Evolutionary conservation across 2,797 vertebrate species (phyloP).

Genomic region (Scolopax rusticola): DNA sequence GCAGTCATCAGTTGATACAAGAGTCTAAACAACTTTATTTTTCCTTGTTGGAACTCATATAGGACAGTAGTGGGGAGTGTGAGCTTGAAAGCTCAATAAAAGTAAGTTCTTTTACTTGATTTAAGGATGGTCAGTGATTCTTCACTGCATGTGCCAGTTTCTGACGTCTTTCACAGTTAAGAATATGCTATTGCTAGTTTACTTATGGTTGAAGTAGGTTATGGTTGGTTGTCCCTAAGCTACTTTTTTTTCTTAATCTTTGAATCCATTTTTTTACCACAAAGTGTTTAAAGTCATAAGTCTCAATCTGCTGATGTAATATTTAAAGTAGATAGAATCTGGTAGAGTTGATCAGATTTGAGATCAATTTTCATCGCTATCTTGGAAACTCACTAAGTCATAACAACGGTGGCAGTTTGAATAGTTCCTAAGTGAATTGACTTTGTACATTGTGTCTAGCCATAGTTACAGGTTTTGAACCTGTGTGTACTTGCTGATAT

Average conservation of each 20-base stretch:
- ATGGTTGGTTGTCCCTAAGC: background rate
- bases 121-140: background rate
- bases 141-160: background rate
- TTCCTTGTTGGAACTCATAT: background rate
- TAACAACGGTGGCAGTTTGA: background rate
- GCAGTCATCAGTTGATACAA: background rate
- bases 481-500: background rate
- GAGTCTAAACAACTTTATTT: background rate
- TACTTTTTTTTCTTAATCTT: background rate
- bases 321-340: background rate
- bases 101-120: background rate
- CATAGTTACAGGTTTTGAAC: background rate
- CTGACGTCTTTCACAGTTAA: background rate
- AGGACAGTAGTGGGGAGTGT: background rate
- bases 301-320: background rate
- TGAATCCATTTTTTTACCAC: background rate
- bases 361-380: background rate
- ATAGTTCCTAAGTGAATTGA: background rate
- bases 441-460: background rate
- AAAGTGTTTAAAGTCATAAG: background rate
- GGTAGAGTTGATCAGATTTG: background rate
- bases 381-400: background rate
- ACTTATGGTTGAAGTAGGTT: background rate
- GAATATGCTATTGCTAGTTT: background rate
- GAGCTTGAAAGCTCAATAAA: background rate